Base-by-base conservation (phyloP, 2,888 invertebrate genomes). In the Agrenia bidenticulata region DNA sequence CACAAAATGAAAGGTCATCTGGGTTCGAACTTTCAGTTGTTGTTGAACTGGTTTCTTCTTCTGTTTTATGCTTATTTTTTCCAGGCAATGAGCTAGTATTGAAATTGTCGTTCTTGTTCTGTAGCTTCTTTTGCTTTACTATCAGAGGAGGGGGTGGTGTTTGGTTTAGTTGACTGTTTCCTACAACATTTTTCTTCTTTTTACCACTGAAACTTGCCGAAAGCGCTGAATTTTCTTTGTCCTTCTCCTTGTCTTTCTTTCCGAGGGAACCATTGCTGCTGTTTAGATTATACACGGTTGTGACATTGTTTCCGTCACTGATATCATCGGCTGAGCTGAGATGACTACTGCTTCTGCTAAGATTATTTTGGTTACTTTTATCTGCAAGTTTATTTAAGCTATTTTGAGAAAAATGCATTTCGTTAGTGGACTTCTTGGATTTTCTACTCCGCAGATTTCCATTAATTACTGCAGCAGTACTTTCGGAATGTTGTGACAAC, bases 1-100 rank as follows among this genome's bases (percentile, higher is more conserved):
- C 69, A 4, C 58, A 53, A 15, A 56, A 65, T 11, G 65, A 53
- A 27, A 64, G 78, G 68, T 86, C 85, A 64, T 87, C 87, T 62
- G 85, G 84, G 74, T 84, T 82, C 53, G 87, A 87, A 74, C 87
- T 86, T 77, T 88, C 88, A 2, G 88, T 88, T 7, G 87, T 87
- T 1, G 87, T 87, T 0, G 88, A 88, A 9, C 87, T 88, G 1
- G 86, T 85, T 76, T 88, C 88, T 77, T 87, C 87, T 77, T 86
- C 86, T 39, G 32, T 51, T 55, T 49, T 82, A 9, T 66, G 55
- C 58, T 70, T 65, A 21, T 65, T 32, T 26, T 41, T 51, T 61
- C 15, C 27, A 27, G 37, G n/a, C n/a, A 53, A 26, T 27, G 55
- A n/a, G 17, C 17, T 55, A 21, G 23, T 2, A 37, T 4, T 19